Evolutionary conservation across 2,888 invertebrate species (phyloP).

Genomic region (Oxytorus armatus): DNA sequence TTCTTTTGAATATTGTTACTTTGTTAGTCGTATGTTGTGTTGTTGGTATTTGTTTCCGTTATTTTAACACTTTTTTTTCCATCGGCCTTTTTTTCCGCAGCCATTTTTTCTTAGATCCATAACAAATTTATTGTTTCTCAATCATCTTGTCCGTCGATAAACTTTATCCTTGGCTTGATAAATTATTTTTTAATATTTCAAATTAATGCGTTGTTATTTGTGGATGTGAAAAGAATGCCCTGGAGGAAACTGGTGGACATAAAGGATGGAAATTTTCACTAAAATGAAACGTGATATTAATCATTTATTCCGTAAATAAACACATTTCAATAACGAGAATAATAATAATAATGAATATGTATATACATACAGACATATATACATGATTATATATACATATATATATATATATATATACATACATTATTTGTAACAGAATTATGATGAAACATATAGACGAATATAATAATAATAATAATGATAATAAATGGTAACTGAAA

Average conservation of each 20-base stretch:
- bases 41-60: too few relatives aligned
- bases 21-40: too few relatives aligned
- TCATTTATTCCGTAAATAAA: conserved; percentile 66
- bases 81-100: too few relatives aligned
- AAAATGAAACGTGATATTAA: conserved; percentile 61
- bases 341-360: conserved; percentile 55
- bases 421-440: conserved; percentile 56
- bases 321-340: conserved; percentile 65
- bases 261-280: conserved; percentile 2
- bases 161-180: too few relatives aligned
- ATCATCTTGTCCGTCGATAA: too few relatives aligned
- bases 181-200: too few relatives aligned
- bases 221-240: neutral
- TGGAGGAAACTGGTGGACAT: neutral
- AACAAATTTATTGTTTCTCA: too few relatives aligned
- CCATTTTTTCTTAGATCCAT: too few relatives aligned
- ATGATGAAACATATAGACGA: conserved; percentile 61
- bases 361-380: conserved; percentile 36
- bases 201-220: neutral
- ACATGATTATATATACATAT: conserved; percentile 33
- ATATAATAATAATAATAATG: conserved; percentile 62
- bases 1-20: too few relatives aligned
- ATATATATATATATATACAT: conserved; percentile 39
- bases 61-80: too few relatives aligned
- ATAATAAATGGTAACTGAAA: conserved; percentile 66